phyloP scores from a whole-genome alignment of 2,113 vertebrate species.

The Myotis yumanensis region DNA sequence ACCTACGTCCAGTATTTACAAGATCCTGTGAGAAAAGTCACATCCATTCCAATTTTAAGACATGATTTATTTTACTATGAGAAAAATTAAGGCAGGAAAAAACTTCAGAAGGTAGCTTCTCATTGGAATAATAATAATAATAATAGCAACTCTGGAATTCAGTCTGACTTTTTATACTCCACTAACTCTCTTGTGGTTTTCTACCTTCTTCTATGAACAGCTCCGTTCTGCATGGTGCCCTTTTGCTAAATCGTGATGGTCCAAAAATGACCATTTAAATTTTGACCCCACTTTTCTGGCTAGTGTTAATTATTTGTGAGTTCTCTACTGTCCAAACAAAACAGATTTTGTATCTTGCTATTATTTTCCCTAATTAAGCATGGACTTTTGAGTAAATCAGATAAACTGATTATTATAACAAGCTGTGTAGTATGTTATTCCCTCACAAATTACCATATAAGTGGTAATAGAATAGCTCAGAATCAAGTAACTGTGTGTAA shows the following conservation, averaged over 20 bases:
- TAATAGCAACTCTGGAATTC: neutral
- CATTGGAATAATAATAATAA: neutral
- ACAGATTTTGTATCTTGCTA: neutral
- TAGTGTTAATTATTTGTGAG: neutral
- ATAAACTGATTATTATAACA: slow-evolving; percentile 21
- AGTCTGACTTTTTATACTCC: neutral
- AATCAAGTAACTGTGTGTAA: neutral
- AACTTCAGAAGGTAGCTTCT: neutral
- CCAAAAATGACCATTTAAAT: neutral
- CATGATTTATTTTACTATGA: neutral
- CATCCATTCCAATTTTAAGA: neutral
- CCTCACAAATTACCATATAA: neutral
- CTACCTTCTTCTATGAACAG: neutral
- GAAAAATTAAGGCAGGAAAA: neutral
- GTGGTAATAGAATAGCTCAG: neutral
- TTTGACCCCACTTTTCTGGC: neutral
- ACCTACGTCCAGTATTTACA: neutral
- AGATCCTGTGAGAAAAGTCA: neutral
- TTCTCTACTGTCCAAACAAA: neutral
- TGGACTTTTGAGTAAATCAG: neutral
- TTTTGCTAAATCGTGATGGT: neutral
- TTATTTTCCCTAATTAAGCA: neutral
- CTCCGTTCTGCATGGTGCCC: neutral
- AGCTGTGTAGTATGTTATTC: neutral
- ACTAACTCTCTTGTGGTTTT: neutral